Evolutionary conservation across 2,888 invertebrate genomes (phyloP).

Genomic region (Thecocarcelia acutangulata): DNA sequence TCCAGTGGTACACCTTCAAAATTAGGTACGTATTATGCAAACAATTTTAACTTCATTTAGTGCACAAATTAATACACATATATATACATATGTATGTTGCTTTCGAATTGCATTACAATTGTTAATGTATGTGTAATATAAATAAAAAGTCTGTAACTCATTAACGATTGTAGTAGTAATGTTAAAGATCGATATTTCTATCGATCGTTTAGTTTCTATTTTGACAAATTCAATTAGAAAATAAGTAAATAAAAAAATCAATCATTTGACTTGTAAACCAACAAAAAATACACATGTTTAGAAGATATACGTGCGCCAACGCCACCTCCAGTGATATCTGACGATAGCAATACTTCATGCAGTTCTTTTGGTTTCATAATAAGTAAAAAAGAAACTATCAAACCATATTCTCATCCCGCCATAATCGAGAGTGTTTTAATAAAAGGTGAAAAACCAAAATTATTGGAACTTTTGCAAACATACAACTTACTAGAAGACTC

Average conservation of each 20-base stretch:
- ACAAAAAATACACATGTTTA: slow-evolving; percentile 66
- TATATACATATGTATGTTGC: background rate
- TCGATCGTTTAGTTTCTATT: slow-evolving; percentile 43
- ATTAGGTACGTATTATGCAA: slow-evolving; percentile 59
- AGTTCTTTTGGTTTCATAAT: slow-evolving; percentile 29
- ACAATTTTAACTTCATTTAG: background rate
- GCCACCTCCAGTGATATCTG: slow-evolving; percentile 71
- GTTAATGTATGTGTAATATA: slow-evolving; percentile 33
- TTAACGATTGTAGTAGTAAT: slow-evolving; percentile 54
- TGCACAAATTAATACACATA: background rate
- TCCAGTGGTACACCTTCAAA: slow-evolving; percentile 67
- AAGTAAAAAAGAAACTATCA: slow-evolving; percentile 18
- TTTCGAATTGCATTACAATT: slow-evolving; percentile 46
- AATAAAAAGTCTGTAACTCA: slow-evolving; percentile 1
- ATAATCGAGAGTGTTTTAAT: slow-evolving; percentile 54
- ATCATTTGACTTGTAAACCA: slow-evolving; percentile 51
- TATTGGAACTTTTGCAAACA: slow-evolving; percentile 46
- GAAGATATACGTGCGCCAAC: slow-evolving; percentile 70
- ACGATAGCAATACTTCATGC: slow-evolving; percentile 53
- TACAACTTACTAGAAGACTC: slow-evolving; percentile 47
- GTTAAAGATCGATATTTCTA: slow-evolving; percentile 38
- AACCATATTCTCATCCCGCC: slow-evolving; percentile 48
- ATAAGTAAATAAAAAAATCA: slow-evolving; percentile 20
- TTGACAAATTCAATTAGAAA: background rate
- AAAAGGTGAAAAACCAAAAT: slow-evolving; percentile 58